Evolutionary conservation across 2,113 vertebrate genomes (phyloP).

Genomic region (Anthoscopus minutus): DNA sequence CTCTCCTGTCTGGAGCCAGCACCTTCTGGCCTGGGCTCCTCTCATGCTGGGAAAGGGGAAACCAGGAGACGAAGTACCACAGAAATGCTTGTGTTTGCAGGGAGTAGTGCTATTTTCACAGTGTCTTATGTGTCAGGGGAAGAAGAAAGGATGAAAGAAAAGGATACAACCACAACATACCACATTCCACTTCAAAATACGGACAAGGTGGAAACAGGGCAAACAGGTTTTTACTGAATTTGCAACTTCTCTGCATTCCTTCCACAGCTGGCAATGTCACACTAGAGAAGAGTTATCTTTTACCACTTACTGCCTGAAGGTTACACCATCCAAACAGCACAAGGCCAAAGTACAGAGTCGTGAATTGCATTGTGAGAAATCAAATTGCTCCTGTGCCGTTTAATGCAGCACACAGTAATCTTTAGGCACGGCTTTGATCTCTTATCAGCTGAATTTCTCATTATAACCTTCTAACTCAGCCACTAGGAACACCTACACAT

Average conservation of each 20-base stretch:
- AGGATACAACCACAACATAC: background rate
- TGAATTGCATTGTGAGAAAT: background rate
- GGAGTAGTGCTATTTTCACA: background rate
- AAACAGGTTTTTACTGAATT: background rate
- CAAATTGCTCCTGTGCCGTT: background rate
- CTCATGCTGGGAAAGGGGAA: background rate
- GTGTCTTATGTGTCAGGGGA: background rate
- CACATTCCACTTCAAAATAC: background rate
- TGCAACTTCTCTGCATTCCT: constrained; percentile 38
- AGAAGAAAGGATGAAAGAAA: background rate
- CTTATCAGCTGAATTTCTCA: constrained; percentile 15
- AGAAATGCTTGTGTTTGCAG: background rate
- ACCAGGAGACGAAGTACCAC: background rate
- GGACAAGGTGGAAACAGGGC: background rate
- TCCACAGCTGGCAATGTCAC: background rate
- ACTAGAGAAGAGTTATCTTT: constrained; percentile 32
- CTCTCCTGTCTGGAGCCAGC: background rate
- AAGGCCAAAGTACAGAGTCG: constrained; percentile 42
- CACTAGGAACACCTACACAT: background rate
- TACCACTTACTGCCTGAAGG: constrained; percentile 31
- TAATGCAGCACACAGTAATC: background rate
- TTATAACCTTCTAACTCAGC: background rate
- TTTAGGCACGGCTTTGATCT: constrained; percentile 16
- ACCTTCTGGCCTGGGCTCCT: background rate
- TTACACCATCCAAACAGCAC: constrained; percentile 35